Percentiles rank a stretch among this genome's conserved stretches.
Evolutionary conservation across 1,140 invertebrate species (phyloP).

Genomic region (Pogonognathellus flavescens): DNA sequence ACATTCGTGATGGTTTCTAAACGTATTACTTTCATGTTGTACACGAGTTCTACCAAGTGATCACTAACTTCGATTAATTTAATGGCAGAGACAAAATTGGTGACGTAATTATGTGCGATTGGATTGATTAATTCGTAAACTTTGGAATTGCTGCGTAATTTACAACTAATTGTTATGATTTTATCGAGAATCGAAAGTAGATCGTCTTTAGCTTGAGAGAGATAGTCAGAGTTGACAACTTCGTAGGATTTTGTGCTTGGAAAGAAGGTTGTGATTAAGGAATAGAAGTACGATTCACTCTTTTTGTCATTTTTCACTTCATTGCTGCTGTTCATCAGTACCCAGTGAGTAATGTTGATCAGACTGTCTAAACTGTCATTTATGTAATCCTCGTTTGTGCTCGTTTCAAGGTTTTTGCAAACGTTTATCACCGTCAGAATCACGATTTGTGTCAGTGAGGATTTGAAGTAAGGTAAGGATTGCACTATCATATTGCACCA

Average conservation of each 20-base stretch:
- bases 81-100: constrained; percentile 85
- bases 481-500: constrained; percentile 48
- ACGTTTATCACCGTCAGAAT: constrained; percentile 35
- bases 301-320: constrained; percentile 41
- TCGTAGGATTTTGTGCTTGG: constrained; percentile 28
- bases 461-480: constrained; percentile 20
- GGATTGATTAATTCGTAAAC: constrained; percentile 89
- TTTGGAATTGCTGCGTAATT: constrained; percentile 74
- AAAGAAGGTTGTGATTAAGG: neutral
- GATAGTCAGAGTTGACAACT: constrained; percentile 30
- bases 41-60: constrained; percentile 53
- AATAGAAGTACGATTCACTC: constrained; percentile 8
- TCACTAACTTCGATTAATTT: constrained; percentile 73
- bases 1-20: constrained; percentile 40
- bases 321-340: constrained; percentile 31
- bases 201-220: constrained; percentile 24
- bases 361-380: constrained; percentile 26
- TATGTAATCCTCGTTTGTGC: neutral
- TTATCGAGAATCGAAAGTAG: neutral
- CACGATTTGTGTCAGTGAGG: constrained; percentile 9
- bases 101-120: constrained; percentile 86
- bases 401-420: constrained; percentile 26
- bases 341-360: constrained; percentile 23
- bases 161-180: constrained; percentile 10
- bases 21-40: constrained; percentile 53